These are phyloP conservation scores for Drosophila prosaltans DNA, from an alignment of 1,140 invertebrate species.

Conservation along the genomic window DNA sequence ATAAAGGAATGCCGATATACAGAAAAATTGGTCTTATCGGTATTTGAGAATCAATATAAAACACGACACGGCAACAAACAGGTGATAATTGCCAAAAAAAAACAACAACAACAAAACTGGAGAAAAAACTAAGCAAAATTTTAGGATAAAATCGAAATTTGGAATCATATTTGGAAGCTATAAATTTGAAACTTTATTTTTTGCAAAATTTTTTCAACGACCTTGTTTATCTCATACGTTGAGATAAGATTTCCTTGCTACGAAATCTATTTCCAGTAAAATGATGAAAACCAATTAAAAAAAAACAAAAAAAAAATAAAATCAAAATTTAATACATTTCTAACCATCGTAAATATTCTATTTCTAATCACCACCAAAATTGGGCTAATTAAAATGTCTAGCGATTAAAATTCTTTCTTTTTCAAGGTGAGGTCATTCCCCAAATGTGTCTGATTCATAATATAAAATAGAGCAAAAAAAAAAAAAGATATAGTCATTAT, in stretches of 20 bases:
- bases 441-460: slow-evolving; percentile 34
- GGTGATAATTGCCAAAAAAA: slow-evolving; percentile 51
- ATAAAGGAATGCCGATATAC: slow-evolving; percentile 59
- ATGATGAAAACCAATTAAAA: slow-evolving; percentile 12
- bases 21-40: slow-evolving; percentile 52
- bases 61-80: slow-evolving; percentile 54
- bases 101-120: neutral
- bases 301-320: neutral
- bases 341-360: slow-evolving; percentile 33
- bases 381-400: slow-evolving; percentile 30
- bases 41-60: slow-evolving; percentile 38
- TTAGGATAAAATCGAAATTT: neutral
- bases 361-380: neutral
- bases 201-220: slow-evolving; percentile 23
- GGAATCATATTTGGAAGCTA: neutral
- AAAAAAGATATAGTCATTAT: slow-evolving; percentile 8
- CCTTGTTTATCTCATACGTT: slow-evolving; percentile 28
- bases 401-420: slow-evolving; percentile 9
- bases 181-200: neutral
- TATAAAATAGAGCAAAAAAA: neutral
- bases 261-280: slow-evolving; percentile 6
- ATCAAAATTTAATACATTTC: slow-evolving; percentile 15
- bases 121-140: neutral
- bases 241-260: slow-evolving; percentile 43
- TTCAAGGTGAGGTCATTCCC: slow-evolving; percentile 39